phyloP scores from a whole-genome alignment of 2,888 invertebrate species.

The Drosophila fulvimacula region DNA sequence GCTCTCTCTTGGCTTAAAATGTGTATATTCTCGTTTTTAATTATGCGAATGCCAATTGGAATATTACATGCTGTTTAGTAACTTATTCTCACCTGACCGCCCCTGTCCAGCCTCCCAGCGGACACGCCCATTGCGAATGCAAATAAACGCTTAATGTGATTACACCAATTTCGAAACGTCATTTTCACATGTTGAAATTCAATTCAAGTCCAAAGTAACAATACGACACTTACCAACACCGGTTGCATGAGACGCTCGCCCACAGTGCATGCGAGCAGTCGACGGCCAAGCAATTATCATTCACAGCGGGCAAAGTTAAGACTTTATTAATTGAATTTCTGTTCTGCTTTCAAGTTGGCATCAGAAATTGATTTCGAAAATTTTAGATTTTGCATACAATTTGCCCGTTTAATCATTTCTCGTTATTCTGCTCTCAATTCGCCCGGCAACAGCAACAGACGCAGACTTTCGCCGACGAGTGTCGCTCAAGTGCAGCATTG shows the following conservation, averaged over 20 bases:
- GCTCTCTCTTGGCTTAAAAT: constrained; percentile 11
- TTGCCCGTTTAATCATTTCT: not conserved
- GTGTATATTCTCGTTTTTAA: constrained; percentile 34
- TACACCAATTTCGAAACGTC: constrained; percentile 64
- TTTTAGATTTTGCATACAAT: not conserved
- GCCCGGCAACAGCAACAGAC: constrained; percentile 15
- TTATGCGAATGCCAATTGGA: constrained; percentile 48
- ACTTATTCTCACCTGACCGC: not conserved
- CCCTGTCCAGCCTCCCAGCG: not conserved
- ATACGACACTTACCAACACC: constrained; percentile 48
- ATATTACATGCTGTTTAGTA: constrained; percentile 23
- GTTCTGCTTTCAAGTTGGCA: not conserved
- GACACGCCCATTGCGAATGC: constrained; percentile 33
- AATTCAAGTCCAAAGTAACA: constrained; percentile 69
- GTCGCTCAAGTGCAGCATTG: constrained; percentile 46
- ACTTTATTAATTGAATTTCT: constrained; percentile 3
- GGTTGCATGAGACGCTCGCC: constrained; percentile 22
- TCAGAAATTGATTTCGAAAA: not conserved
- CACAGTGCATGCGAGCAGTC: constrained; percentile 37
- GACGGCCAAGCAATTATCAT: not conserved
- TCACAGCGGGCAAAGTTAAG: too few relatives aligned
- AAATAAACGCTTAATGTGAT: constrained; percentile 61
- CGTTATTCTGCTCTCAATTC: constrained; percentile 1
- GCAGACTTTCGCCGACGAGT: constrained; percentile 49
- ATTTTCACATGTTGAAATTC: constrained; percentile 57